Conservation (phyloP, 1,140 invertebrate genomes). For the Sarcophaga peregrina region DNA sequence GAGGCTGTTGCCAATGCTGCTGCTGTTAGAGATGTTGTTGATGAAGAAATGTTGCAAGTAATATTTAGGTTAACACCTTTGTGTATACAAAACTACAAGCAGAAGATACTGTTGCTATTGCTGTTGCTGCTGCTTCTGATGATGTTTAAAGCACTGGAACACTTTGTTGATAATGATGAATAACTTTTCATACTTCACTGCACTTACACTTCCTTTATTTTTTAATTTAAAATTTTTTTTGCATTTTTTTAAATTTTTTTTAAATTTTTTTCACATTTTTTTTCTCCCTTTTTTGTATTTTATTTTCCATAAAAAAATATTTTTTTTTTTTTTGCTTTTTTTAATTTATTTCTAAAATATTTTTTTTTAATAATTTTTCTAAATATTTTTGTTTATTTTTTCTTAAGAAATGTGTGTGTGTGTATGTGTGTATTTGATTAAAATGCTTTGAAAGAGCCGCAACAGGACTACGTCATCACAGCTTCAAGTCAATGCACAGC, state of each 20-base stretch:
- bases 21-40: slow-evolving; percentile 12
- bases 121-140: neutral
- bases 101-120: neutral
- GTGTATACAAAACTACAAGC: neutral
- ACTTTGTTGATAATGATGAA: too few species aligned
- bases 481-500: slow-evolving; percentile 40
- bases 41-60: slow-evolving; percentile 3
- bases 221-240: too few species aligned
- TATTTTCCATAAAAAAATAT: neutral
- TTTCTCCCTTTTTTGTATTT: neutral
- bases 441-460: slow-evolving; percentile 30
- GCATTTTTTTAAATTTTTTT: too few species aligned
- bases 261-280: too few species aligned
- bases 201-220: too few species aligned
- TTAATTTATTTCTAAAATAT: neutral
- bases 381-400: slow-evolving; percentile 7
- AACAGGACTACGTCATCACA: slow-evolving; percentile 39
- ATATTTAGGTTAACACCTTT: slow-evolving; percentile 36
- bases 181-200: too few species aligned
- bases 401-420: slow-evolving; percentile 6
- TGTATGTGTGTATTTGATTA: neutral
- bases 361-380: too few species aligned
- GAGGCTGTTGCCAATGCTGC: neutral
- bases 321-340: neutral
- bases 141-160: neutral